Conservation (phyloP, 2,888 invertebrate species). For the Drosophila demipolita region DNA sequence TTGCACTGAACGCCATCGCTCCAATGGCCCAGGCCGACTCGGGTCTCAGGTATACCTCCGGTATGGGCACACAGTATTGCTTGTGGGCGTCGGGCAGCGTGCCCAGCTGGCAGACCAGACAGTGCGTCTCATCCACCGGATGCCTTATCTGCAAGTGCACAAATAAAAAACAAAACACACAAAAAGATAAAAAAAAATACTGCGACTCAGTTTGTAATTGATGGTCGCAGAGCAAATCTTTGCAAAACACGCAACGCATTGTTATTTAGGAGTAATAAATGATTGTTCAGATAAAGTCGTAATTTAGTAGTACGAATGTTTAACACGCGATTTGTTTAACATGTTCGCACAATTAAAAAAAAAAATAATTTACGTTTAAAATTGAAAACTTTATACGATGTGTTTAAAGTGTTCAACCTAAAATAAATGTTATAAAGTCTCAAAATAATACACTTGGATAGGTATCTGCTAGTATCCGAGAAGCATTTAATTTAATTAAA, state of each 20-base stretch:
- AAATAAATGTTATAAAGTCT: not conserved
- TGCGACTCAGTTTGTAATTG: not conserved
- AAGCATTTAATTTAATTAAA: not conserved
- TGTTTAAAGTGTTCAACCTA: not conserved
- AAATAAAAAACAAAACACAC: not conserved
- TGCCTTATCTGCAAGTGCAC: slow-evolving; percentile 89
- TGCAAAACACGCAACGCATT: not conserved
- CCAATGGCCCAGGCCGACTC: slow-evolving; percentile 97
- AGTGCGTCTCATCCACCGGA: slow-evolving; percentile 92
- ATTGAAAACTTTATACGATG: not conserved
- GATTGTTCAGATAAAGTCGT: not conserved
- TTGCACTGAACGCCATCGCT: slow-evolving; percentile 94
- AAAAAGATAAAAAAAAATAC: not conserved
- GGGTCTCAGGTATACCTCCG: slow-evolving; percentile 92
- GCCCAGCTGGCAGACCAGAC: slow-evolving; percentile 92
- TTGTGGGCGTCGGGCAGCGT: slow-evolving; percentile 92
- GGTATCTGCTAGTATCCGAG: not conserved
- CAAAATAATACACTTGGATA: not conserved
- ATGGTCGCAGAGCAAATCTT: not conserved
- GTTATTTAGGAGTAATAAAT: not conserved
- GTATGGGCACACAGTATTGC: slow-evolving; percentile 90
- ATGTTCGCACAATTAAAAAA: not conserved
- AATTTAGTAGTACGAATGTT: not conserved
- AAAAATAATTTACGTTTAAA: not conserved
- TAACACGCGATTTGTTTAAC: not conserved